Evolutionary conservation across 2,797 vertebrate genomes (phyloP).

Genomic region (Pantherophis alleghaniensis): DNA sequence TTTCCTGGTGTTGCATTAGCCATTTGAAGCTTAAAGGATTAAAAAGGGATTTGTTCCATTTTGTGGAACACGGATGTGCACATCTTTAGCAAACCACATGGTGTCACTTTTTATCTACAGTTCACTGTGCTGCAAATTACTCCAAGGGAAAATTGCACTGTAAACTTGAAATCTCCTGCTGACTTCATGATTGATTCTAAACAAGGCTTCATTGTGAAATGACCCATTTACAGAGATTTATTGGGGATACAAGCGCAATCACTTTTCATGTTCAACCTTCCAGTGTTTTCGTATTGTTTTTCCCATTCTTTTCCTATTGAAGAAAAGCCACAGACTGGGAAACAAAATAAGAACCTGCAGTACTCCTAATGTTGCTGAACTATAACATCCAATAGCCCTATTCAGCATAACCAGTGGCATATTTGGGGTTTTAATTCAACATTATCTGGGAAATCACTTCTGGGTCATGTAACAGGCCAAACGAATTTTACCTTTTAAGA

Average conservation of each 20-base stretch:
- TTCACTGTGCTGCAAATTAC: background rate
- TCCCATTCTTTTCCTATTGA: background rate
- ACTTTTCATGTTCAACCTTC: background rate
- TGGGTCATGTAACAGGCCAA: background rate
- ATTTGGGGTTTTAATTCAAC: background rate
- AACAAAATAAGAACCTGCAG: background rate
- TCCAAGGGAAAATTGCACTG: background rate
- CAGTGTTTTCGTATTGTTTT: background rate
- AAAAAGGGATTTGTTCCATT: rapidly evolving
- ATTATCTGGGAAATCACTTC: background rate
- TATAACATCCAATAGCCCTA: background rate
- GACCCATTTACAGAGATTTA: background rate
- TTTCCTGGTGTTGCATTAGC: background rate
- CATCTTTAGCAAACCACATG: slow-evolving; percentile 9
- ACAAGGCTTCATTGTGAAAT: background rate
- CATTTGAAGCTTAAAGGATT: background rate
- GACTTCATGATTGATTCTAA: background rate
- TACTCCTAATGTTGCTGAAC: background rate
- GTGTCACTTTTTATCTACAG: slow-evolving; percentile 39
- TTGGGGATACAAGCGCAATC: background rate
- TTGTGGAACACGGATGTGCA: background rate
- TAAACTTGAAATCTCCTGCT: background rate
- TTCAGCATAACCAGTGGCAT: background rate
- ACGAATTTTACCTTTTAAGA: background rate
- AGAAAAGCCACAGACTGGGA: background rate